phyloP scores from a whole-genome alignment of 2,113 vertebrate species.

The Leptobrachium ailaonicum region DNA sequence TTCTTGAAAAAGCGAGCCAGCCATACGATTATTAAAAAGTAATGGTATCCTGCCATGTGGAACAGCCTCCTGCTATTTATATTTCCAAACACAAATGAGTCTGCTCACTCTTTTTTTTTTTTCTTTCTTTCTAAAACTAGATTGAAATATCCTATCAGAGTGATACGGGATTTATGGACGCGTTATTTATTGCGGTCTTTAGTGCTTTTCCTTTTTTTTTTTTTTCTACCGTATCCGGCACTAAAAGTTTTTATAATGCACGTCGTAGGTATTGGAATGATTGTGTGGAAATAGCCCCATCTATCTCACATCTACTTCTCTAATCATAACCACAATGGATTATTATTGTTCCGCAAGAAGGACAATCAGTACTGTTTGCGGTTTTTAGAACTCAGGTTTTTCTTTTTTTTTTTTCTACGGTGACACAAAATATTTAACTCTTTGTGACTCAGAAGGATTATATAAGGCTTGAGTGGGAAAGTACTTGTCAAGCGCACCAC shows the following conservation, averaged over 20 bases:
- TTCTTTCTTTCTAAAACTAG: slow-evolving; percentile 1
- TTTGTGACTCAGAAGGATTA: too few species aligned
- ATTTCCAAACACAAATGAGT: slow-evolving; percentile 35
- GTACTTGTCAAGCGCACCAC: too few species aligned
- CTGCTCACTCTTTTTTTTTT: background rate
- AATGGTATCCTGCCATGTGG: slow-evolving; percentile 47
- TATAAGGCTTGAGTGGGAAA: too few species aligned
- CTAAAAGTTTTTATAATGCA: background rate
- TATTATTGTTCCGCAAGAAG: too few species aligned
- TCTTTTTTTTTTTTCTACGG: too few species aligned
- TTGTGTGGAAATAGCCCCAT: background rate
- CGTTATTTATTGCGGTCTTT: slow-evolving; percentile 2
- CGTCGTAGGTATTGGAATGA: background rate
- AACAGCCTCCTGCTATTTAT: slow-evolving; percentile 44
- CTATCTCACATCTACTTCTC: too few species aligned
- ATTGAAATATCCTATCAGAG: background rate
- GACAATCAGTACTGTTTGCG: too few species aligned
- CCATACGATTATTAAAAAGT: slow-evolving; percentile 50
- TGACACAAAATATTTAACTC: too few species aligned
- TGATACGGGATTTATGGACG: background rate
- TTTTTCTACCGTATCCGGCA: background rate
- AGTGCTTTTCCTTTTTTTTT: background rate
- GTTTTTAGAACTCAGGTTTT: too few species aligned
- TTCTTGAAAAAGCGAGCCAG: slow-evolving; percentile 47
- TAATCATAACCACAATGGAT: too few species aligned